Conservation (phyloP, 2,888 invertebrate species). For the Smittia aterrima region DNA sequence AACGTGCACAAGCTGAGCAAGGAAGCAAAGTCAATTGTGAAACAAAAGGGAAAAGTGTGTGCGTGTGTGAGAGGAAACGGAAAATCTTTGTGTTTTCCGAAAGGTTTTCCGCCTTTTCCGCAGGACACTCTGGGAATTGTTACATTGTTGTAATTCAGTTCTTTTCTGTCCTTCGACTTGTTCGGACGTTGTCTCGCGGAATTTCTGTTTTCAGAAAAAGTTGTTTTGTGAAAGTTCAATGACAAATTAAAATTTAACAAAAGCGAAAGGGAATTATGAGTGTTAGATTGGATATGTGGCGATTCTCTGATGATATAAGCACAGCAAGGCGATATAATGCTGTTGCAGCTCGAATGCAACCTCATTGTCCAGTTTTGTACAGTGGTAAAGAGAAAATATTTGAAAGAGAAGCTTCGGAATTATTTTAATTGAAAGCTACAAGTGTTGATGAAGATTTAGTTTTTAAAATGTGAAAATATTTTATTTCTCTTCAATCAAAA, state of each 20-base stretch:
- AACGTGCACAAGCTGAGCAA: background rate
- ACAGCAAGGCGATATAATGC: conserved; percentile 50
- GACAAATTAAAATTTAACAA: background rate
- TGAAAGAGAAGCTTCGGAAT: too few relatives aligned
- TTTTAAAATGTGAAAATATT: too few relatives aligned
- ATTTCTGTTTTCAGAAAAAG: background rate
- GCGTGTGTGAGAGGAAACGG: conserved; percentile 29
- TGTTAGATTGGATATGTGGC: conserved; percentile 56
- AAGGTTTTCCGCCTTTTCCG: conserved; percentile 19
- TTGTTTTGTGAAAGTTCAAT: background rate
- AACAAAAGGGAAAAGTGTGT: conserved; percentile 7
- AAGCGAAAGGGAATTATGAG: conserved; percentile 48
- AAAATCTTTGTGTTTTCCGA: conserved; percentile 35
- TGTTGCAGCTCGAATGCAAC: conserved; percentile 53
- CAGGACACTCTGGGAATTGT: background rate
- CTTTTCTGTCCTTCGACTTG: conserved; percentile 20
- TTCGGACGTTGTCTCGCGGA: background rate
- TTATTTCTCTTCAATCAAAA: too few relatives aligned
- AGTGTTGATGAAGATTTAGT: too few relatives aligned
- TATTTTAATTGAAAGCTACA: too few relatives aligned
- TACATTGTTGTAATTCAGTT: conserved; percentile 22
- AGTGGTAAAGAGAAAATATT: conserved; percentile 48
- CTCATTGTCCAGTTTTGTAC: conserved; percentile 50
- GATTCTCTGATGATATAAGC: conserved; percentile 54
- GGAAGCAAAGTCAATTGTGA: background rate